Percentiles rank a stretch among this genome's conserved stretches.
These are phyloP conservation scores for Hozukius guyotensis DNA, from an alignment of 2,797 vertebrate genomes.

Conservation along the genomic window DNA sequence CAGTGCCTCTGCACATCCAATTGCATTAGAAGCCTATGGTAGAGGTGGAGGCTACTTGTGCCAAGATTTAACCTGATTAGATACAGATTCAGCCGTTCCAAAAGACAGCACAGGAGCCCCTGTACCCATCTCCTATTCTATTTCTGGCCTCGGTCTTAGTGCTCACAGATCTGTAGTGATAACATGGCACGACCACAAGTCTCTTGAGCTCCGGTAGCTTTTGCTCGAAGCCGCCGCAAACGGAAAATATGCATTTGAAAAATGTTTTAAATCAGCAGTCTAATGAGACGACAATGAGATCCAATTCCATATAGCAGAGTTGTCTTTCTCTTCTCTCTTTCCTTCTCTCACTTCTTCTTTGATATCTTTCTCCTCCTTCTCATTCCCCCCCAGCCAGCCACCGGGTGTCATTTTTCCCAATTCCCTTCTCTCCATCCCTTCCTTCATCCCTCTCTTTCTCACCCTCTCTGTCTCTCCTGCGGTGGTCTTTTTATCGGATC, in stretches of 20 bases:
- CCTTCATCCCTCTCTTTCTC: conserved; percentile 54
- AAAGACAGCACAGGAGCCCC: conserved; percentile 71
- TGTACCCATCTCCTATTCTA: conserved; percentile 54
- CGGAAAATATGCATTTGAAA: background rate
- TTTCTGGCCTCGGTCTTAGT: conserved; percentile 34
- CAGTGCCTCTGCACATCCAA: conserved; percentile 80
- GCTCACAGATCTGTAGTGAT: conserved; percentile 31
- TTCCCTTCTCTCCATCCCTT: conserved; percentile 34
- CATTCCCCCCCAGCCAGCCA: background rate
- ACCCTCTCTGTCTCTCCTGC: conserved; percentile 62
- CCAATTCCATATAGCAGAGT: background rate
- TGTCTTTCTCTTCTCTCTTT: background rate
- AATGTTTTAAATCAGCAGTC: background rate
- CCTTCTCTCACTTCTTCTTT: conserved; percentile 36
- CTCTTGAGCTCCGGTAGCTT: background rate
- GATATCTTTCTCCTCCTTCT: conserved; percentile 48
- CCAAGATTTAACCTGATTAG: conserved; percentile 83
- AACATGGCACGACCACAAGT: background rate
- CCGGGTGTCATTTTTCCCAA: conserved; percentile 54
- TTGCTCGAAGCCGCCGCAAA: background rate
- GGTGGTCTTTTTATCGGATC: conserved; percentile 85
- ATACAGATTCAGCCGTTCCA: conserved; percentile 77
- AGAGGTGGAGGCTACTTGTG: conserved; percentile 71
- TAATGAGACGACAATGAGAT: background rate
- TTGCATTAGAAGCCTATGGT: conserved; percentile 84